Conservation (phyloP, 1,140 invertebrate genomes). For the Drosophila rhopaloa region DNA sequence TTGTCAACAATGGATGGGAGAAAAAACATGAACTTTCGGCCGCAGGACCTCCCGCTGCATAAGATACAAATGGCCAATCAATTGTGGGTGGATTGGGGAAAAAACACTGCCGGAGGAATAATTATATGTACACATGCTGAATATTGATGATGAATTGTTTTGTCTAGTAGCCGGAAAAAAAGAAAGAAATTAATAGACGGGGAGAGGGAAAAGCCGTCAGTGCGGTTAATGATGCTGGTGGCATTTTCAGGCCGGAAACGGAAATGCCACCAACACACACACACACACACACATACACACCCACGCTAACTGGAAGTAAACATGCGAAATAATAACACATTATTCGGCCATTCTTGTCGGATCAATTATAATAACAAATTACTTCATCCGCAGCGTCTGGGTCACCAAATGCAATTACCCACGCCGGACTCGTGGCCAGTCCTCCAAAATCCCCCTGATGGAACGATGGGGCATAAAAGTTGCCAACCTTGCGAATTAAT, state of each 20-base stretch:
- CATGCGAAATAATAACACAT: conserved; percentile 12
- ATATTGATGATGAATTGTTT: conserved; percentile 73
- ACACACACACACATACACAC: conserved; percentile 21
- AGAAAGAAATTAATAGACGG: conserved; percentile 10
- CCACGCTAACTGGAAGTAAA: conserved; percentile 3
- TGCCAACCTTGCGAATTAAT: conserved; percentile 41
- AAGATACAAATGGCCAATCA: conserved; percentile 52
- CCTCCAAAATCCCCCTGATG: not conserved
- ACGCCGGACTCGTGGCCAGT: conserved; percentile 26
- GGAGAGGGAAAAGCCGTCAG: conserved; percentile 23
- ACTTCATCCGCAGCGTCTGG: conserved; percentile 33
- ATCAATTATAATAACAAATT: conserved; percentile 80
- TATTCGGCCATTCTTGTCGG: conserved; percentile 35
- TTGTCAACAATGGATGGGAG: conserved; percentile 31
- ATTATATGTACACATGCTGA: conserved; percentile 70
- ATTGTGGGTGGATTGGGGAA: conserved; percentile 9
- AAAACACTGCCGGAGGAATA: conserved; percentile 39
- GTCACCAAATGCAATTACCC: conserved; percentile 34
- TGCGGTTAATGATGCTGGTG: conserved; percentile 65
- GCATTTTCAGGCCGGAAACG: conserved; percentile 35
- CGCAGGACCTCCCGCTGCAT: conserved; percentile 2
- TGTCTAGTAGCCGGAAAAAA: conserved; percentile 9
- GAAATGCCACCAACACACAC: conserved; percentile 35
- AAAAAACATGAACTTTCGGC: not conserved
- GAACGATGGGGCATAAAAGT: conserved; percentile 9